Conservation (phyloP, 2,888 invertebrate species). For the Drosophila demipolita region DNA sequence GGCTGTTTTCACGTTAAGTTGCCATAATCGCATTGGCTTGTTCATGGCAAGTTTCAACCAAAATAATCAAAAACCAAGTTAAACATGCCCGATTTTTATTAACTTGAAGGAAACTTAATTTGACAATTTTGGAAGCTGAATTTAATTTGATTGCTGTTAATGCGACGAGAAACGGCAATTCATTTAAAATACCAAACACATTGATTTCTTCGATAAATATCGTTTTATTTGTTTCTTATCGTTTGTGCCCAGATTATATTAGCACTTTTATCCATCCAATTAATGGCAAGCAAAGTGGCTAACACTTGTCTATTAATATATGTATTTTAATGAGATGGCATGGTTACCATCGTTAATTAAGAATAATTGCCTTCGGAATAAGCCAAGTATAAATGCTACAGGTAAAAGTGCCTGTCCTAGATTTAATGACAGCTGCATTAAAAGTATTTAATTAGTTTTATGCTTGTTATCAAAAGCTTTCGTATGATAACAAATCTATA, state of each 20-base stretch:
- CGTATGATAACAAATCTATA: neutral
- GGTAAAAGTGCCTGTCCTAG: neutral
- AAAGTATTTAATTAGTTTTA: neutral
- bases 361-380: neutral
- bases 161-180: conserved; percentile 9
- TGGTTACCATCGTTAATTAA: conserved; percentile 18
- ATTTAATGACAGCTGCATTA: neutral
- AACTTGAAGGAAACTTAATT: conserved; percentile 48
- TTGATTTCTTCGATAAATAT: neutral
- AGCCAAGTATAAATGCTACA: neutral
- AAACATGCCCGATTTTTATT: conserved; percentile 58
- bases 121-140: neutral
- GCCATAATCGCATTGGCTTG: conserved; percentile 58
- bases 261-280: neutral
- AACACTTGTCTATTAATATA: neutral
- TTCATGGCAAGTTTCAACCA: conserved; percentile 61
- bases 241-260: conserved; percentile 6
- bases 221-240: too few species aligned
- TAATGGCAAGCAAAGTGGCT: neutral
- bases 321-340: conserved; percentile 12
- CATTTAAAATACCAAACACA: conserved; percentile 17
- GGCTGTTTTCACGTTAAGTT: conserved; percentile 41
- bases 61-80: conserved; percentile 54
- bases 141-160: conserved; percentile 23
- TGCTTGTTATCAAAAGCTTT: neutral